These are phyloP conservation scores for Plutella xylostella DNA, from an alignment of 2,888 invertebrate genomes.

Conservation along the genomic window DNA sequence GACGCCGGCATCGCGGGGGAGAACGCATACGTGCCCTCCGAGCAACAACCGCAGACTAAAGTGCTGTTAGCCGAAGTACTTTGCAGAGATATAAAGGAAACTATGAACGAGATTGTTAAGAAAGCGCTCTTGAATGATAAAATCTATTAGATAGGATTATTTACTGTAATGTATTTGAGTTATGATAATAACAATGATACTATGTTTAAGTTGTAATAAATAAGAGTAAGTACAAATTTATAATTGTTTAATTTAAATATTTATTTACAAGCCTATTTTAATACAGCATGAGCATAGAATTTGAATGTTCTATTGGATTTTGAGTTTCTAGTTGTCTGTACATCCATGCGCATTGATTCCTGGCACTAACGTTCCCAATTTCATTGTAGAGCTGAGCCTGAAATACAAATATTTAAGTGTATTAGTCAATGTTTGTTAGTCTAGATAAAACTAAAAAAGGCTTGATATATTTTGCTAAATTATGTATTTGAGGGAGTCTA, in stretches of 20 bases:
- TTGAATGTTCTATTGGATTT: constrained; percentile 71
- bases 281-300: constrained; percentile 64
- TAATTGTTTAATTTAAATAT: not conserved
- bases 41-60: constrained; percentile 53
- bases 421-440: not conserved
- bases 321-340: constrained; percentile 83
- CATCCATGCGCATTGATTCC: constrained; percentile 86
- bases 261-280: constrained; percentile 23
- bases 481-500: too few species aligned
- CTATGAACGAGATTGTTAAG: constrained; percentile 72
- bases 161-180: not conserved
- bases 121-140: constrained; percentile 75
- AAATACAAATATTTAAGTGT: constrained; percentile 24
- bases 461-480: too few species aligned
- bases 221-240: not conserved
- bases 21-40: constrained; percentile 53
- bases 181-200: constrained; percentile 3
- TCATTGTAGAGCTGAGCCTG: constrained; percentile 82
- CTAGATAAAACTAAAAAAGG: not conserved
- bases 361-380: constrained; percentile 75
- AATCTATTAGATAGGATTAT: constrained; percentile 57
- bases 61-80: constrained; percentile 61
- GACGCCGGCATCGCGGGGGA: constrained; percentile 58
- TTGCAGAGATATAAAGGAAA: constrained; percentile 61
- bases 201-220: constrained; percentile 1